Evolutionary conservation across 2,888 invertebrate species (phyloP), one percentile per base, ranked within the genome.

Genomic region (Euplagia quadripunctaria): DNA sequence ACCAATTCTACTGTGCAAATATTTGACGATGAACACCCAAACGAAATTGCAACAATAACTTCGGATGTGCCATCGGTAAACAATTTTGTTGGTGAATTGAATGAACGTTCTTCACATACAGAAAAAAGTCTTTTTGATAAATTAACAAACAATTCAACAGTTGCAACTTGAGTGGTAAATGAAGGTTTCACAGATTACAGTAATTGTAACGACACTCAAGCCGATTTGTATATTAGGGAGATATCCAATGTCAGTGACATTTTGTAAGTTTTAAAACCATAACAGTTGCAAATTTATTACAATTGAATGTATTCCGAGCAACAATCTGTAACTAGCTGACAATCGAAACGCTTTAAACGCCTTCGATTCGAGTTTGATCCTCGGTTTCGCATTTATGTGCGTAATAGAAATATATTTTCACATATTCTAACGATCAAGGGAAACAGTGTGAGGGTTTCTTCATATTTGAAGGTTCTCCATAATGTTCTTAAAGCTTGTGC

Each of bases 1-100:
- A n/a, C 42, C 41, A 71, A 75, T 66, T 14, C 20, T 6, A 70
- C 70, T 64, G 9, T 20, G n/a, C 14, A 76, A 17, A 66, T 52
- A 63, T 42, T 74, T 17, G 68, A 71, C 68, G 75, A 66, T 46
- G 72, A 75, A 51, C 43, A 43, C 58, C n/a, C 70, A 16, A 64
- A 75, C 14, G 73, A 79, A 78, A 72, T 69, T 61, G 63, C 67
- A 76, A 71, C 72, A 73, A 70, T 55, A 46, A 71, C 43, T 74
- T 72, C 68, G 20, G 65, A 68, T 46, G 72, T 58, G 69, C 46
- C 55, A 14, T 69, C 51, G 1, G 61, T 73, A 66, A 79, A 75
- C 71, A 81, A 67, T 42, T 58, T 79, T 61, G 71, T 70, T 75
- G 71, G n/a, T 43, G 64, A 74, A 78, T 75, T 77, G 71, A 80